phyloP scores from a whole-genome alignment of 2,113 vertebrate species.

The Phalacrocorax brasilianus region DNA sequence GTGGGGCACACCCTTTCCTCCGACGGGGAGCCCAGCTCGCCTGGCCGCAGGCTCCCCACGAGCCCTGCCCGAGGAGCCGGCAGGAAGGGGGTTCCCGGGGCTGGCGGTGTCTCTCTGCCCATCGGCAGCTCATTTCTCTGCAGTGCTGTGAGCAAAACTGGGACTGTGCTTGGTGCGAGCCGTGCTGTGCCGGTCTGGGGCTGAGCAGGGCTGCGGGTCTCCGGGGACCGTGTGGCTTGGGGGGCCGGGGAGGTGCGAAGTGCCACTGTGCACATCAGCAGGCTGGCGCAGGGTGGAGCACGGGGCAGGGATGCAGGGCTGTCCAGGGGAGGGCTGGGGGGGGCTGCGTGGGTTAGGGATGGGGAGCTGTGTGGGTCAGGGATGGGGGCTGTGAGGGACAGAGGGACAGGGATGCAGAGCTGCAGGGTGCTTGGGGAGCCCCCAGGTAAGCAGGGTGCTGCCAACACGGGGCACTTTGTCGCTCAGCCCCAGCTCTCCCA shows the following conservation, averaged over 20 bases:
- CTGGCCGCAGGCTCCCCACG: fast-evolving
- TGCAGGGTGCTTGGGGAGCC: neutral
- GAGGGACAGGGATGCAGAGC: neutral
- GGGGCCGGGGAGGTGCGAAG: neutral
- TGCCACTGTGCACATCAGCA: neutral
- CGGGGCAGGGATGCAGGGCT: neutral
- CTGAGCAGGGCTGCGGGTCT: fast-evolving
- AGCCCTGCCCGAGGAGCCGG: neutral
- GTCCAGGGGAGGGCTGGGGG: neutral
- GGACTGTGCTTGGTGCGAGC: neutral
- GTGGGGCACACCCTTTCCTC: neutral
- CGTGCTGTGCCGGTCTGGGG: neutral
- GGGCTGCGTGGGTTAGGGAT: neutral
- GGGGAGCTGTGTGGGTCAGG: neutral
- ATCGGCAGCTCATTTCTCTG: neutral
- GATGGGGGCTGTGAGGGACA: neutral
- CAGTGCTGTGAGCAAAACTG: neutral
- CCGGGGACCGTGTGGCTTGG: neutral
- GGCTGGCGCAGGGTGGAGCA: neutral
- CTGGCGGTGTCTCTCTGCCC: neutral
- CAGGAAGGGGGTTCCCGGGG: neutral
- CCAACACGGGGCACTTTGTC: fast-evolving
- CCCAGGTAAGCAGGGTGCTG: neutral
- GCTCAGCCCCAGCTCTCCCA: fast-evolving
- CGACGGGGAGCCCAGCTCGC: neutral